These are phyloP conservation scores for Chesias legatella DNA, from an alignment of 2,888 invertebrate genomes.

Conservation along the genomic window DNA sequence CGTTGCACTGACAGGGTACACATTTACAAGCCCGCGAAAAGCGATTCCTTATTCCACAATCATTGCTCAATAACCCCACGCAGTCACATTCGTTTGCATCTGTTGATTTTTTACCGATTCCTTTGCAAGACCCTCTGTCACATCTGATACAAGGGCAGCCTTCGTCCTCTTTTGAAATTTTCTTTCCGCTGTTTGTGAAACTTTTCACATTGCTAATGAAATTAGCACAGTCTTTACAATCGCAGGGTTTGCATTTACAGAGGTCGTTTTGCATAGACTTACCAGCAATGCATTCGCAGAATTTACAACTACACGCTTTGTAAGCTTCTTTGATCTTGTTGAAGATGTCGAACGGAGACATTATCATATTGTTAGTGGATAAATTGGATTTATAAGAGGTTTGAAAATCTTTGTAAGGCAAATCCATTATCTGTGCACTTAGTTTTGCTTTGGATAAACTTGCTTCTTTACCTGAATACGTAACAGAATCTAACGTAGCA, in stretches of 20 bases:
- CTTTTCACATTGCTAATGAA: slow-evolving; percentile 9
- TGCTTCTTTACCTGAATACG: slow-evolving; percentile 2
- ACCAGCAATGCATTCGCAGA: slow-evolving; percentile 54
- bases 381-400: slow-evolving; percentile 17
- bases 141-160: slow-evolving; percentile 36
- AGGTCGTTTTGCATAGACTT: slow-evolving; percentile 24
- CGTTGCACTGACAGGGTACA: slow-evolving; percentile 42
- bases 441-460: slow-evolving; percentile 35
- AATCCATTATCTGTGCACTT: slow-evolving; percentile 50
- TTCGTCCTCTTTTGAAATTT: slow-evolving; percentile 12
- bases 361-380: slow-evolving; percentile 2
- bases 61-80: slow-evolving; percentile 36
- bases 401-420: slow-evolving; percentile 40
- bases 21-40: slow-evolving; percentile 37
- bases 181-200: background rate
- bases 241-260: slow-evolving; percentile 47
- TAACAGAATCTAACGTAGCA: no score
- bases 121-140: slow-evolving; percentile 32
- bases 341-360: slow-evolving; percentile 44
- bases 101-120: slow-evolving; percentile 19
- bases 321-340: slow-evolving; percentile 55
- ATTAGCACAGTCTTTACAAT: slow-evolving; percentile 39
- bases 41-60: slow-evolving; percentile 26
- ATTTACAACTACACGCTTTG: slow-evolving; percentile 61
- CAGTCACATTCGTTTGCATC: slow-evolving; percentile 35